Evolutionary conservation across 2,888 invertebrate species (phyloP), one percentile per base, ranked within the genome.

Genomic region (Cheilosia vulpina): DNA sequence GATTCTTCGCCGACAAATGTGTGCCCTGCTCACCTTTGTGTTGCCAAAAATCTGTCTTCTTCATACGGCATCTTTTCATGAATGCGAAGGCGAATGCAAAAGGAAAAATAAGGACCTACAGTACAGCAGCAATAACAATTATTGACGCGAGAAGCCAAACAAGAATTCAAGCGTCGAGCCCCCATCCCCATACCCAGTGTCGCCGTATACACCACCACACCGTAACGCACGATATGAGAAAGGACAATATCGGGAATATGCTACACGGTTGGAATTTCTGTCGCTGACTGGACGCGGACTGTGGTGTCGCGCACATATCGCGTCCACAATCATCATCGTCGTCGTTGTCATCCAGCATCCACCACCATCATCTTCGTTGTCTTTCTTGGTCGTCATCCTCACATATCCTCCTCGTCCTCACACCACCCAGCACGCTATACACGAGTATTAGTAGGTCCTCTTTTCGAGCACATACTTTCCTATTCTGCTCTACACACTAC

Each of bases 201-300:
- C 38, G 17, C 17, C 41, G 38, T 41, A 43, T 71, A 31, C 76
- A 53, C 65, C 65, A 60, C 55, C 66, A 68, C 68, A 63, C 31
- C 27, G 31, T 76, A 41, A 63, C 38, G 75, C 68, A 69, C 58
- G 63, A 73, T 47, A 68, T 68, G 52, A 45, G 57, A 84, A 69
- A 75, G 72, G 55, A 84, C 75, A 84, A 80, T 75, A 75, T 71
- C 79, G 66, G 80, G 69, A 88, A 88, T 83, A 87, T 50, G 76
- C 79, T 68, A 81, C 87, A 81, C 87, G 78, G 87, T 82, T 87
- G 87, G 87, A 88, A 88, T 76, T 65, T 84, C 57, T 78, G 62
- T 75, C 66, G 47, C 81, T 87, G 77, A 79, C 68, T 87, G 78
- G 83, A 81, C 80, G 62, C 87, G 78, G 83, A 81, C 84, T 60